Conservation (phyloP, 2,797 vertebrate genomes). For the Delichon dasypus region DNA sequence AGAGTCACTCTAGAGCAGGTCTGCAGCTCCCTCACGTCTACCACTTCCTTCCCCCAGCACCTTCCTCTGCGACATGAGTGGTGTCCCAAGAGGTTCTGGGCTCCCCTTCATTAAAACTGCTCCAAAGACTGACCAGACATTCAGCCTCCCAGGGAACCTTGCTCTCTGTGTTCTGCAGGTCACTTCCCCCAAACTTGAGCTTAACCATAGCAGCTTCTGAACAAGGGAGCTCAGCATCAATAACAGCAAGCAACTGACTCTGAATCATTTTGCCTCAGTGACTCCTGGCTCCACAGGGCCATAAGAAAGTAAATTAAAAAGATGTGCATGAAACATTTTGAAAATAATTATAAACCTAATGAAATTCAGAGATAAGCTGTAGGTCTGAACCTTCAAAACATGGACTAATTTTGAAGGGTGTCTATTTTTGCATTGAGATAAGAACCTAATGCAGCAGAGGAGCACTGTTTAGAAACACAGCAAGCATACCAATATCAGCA, state of each 20-base stretch:
- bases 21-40: background rate
- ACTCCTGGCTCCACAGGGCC: background rate
- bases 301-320: constrained; percentile 43
- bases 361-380: background rate
- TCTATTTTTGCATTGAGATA: constrained; percentile 40
- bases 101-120: background rate
- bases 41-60: background rate
- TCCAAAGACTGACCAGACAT: background rate
- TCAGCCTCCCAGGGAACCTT: background rate
- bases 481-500: background rate
- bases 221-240: background rate
- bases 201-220: background rate
- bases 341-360: constrained; percentile 27
- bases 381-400: constrained; percentile 30
- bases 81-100: background rate
- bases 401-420: background rate
- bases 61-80: background rate
- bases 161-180: background rate
- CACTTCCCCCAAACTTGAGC: background rate
- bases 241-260: background rate
- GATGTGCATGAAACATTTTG: background rate
- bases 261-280: background rate
- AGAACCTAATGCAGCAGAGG: constrained; percentile 16
- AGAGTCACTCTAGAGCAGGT: background rate
- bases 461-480: background rate